Percentiles rank a stretch among this genome's conserved stretches.
These are phyloP conservation scores for Hypocryptadius cinnamomeus DNA, from an alignment of 2,113 vertebrate genomes.

Conservation along the genomic window DNA sequence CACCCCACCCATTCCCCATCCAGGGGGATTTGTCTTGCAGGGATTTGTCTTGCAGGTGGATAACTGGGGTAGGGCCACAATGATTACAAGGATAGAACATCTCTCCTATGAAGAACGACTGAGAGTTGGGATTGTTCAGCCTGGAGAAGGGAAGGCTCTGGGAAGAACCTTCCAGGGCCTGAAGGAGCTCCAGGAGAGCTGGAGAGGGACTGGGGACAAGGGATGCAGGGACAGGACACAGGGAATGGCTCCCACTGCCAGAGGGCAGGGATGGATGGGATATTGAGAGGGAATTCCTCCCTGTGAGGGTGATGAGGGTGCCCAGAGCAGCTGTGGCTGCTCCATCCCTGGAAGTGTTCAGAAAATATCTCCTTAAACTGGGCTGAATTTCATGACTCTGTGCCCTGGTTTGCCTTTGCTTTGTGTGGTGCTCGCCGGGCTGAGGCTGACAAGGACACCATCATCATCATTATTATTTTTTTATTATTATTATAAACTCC, in stretches of 20 bases:
- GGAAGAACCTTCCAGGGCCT: neutral
- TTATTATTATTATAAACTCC: too few species aligned
- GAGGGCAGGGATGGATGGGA: rapidly evolving
- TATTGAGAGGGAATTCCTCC: neutral
- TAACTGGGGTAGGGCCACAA: neutral
- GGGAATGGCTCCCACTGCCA: neutral
- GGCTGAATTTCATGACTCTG: neutral
- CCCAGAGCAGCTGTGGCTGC: neutral
- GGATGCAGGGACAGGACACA: neutral
- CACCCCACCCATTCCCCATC: rapidly evolving
- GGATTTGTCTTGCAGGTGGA: neutral
- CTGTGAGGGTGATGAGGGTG: neutral
- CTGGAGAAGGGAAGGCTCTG: neutral
- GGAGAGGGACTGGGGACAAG: neutral
- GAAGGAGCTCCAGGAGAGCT: neutral
- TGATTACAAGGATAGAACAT: too few species aligned
- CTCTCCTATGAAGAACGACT: neutral
- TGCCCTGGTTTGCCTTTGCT: neutral
- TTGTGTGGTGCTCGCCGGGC: neutral
- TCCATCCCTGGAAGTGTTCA: neutral
- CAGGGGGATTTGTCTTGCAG: neutral
- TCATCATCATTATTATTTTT: neutral
- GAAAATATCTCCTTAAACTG: rapidly evolving
- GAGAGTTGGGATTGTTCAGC: neutral
- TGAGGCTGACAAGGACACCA: neutral